Evolutionary conservation across 2,888 invertebrate genomes (phyloP).

Genomic region (Synanthedon formicaeformis): DNA sequence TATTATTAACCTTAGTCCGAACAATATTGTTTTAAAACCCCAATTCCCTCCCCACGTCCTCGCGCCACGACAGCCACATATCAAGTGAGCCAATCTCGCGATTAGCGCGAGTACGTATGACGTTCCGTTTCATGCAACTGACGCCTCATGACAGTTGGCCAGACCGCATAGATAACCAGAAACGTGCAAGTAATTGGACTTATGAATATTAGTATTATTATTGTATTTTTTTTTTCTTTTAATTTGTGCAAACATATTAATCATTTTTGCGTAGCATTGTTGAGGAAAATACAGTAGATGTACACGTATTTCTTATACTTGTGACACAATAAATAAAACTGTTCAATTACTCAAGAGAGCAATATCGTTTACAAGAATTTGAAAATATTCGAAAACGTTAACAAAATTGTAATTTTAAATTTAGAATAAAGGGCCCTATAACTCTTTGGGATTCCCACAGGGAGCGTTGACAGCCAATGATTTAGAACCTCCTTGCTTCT

Average conservation of each 20-base stretch:
- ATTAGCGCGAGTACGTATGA: constrained; percentile 30
- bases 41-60: constrained; percentile 18
- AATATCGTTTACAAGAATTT: constrained; percentile 37
- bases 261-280: constrained; percentile 5
- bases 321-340: background rate
- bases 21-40: constrained; percentile 3
- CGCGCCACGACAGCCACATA: constrained; percentile 30
- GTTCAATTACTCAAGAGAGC: constrained; percentile 32
- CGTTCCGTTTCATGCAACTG: constrained; percentile 58
- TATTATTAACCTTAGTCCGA: background rate
- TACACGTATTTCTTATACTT: too few relatives aligned
- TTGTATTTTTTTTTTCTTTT: too few relatives aligned
- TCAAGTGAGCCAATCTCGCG: constrained; percentile 49
- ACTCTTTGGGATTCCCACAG: constrained; percentile 67
- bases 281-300: constrained; percentile 5
- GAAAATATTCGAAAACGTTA: constrained; percentile 55
- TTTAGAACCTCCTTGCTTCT: constrained; percentile 58
- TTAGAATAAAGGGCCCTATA: constrained; percentile 67
- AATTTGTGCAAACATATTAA: too few relatives aligned
- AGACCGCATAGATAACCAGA: constrained; percentile 26
- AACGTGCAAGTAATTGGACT: constrained; percentile 16
- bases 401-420: constrained; percentile 68
- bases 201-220: constrained; percentile 16
- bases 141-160: constrained; percentile 48
- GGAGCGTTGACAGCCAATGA: constrained; percentile 66